These are phyloP conservation scores for Hemicrepidius hirtus DNA, from an alignment of 2,888 invertebrate genomes.

Conservation along the genomic window DNA sequence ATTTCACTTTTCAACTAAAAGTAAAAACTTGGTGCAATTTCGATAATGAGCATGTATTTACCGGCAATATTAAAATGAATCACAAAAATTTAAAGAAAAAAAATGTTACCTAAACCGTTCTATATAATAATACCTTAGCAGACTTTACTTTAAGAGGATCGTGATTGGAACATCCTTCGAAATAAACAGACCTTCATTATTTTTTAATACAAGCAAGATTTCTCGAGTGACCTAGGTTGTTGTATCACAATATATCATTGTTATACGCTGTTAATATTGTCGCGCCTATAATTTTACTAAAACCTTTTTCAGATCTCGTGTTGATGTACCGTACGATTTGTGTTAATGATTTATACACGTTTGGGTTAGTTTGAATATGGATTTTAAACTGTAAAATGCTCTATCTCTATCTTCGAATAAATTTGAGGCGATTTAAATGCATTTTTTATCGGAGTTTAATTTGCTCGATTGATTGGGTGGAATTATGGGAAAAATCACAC, in stretches of 20 bases:
- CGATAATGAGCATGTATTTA: background rate
- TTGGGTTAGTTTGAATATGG: too few relatives aligned
- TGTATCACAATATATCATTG: background rate
- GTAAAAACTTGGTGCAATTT: background rate
- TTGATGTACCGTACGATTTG: background rate
- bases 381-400: too few relatives aligned
- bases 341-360: background rate
- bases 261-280: background rate
- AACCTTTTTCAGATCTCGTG: background rate
- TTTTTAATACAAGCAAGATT: conserved; percentile 4
- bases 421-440: too few relatives aligned
- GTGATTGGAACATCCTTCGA: conserved; percentile 6
- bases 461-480: too few relatives aligned
- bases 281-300: background rate
- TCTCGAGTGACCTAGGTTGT: background rate
- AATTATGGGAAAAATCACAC: too few relatives aligned
- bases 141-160: background rate
- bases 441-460: too few relatives aligned
- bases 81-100: too few relatives aligned
- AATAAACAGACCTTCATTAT: conserved; percentile 12
- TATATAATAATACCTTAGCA: background rate
- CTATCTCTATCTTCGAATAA: too few relatives aligned
- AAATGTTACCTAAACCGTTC: background rate
- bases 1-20: background rate
- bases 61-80: too few relatives aligned